Percentiles rank a stretch among this genome's conserved stretches.
Conservation (phyloP, 1,140 invertebrate species). For the Melanaphis sacchari region DNA sequence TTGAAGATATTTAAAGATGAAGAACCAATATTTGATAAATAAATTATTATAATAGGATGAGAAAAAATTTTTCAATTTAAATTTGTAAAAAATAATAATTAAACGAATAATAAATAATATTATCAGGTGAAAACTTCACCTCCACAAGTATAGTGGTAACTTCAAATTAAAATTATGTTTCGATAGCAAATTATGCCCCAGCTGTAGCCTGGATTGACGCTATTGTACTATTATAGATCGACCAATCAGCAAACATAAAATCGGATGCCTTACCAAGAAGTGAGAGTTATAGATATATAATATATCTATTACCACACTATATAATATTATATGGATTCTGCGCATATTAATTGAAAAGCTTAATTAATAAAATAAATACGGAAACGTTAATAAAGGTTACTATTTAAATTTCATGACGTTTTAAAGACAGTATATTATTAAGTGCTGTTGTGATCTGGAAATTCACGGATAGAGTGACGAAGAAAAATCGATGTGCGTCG, state of each 20-base stretch:
- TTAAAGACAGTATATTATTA: not conserved
- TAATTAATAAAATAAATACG: not conserved
- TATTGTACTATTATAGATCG: not conserved
- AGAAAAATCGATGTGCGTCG: not conserved
- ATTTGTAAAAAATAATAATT: not conserved
- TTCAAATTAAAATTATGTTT: not conserved
- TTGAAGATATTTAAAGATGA: not conserved
- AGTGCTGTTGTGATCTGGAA: not conserved
- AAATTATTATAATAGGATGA: not conserved
- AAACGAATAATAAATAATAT: not conserved
- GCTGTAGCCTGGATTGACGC: not conserved
- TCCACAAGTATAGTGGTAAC: not conserved
- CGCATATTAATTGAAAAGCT: not conserved
- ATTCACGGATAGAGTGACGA: not conserved
- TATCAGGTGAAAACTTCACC: not conserved
- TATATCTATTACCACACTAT: not conserved
- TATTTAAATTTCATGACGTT: not conserved
- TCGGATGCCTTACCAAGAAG: not conserved
- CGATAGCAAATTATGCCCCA: not conserved
- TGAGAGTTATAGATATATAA: not conserved
- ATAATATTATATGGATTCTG: not conserved
- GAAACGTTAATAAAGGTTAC: not conserved
- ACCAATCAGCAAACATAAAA: not conserved
- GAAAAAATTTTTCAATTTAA: not conserved
- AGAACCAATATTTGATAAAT: not conserved